Base-by-base conservation (phyloP, 2,888 invertebrate species). In the Aporophyla lueneburgensis region DNA sequence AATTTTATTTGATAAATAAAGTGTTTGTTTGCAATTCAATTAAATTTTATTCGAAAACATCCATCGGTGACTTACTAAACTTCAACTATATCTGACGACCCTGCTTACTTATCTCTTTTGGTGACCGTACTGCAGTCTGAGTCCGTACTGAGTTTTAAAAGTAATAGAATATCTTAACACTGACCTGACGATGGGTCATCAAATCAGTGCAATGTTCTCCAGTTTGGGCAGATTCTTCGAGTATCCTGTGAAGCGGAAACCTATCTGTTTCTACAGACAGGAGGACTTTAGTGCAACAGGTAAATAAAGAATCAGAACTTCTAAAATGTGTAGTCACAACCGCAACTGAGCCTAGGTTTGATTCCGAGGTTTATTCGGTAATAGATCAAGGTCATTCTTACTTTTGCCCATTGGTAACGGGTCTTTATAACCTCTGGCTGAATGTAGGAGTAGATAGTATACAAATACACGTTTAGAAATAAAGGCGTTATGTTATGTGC, bases 241-340 rank as follows among this genome's bases (percentile, higher is more conserved):
- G 86, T 97, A 97, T 86, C 97, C 97, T 1, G 97, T 97, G 54
- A 97, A 97, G 87, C 94, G 97, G 78, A 97, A 97, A 93, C 97
- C 97, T 0, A 97, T 97, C 75, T 97, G 97, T 87, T 97, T 97
- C 81, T 97, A 97, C 78, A 92, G 97, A 43, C 97, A 97, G 85
- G 97, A 97, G 86, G 97, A 97, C 87, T 97, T 97, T 63, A 96
- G 97, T 24, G 97, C 97, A 2, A 97, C 97, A 72, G 97, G 97
- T 96, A 76, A 46, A 2, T 12, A 24, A 16, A 33, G 21, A 10
- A 54, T 33, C 12, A 0, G n/a, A 49, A 40, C 27, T 27, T 16
- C 4, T 7, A 6, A 24, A 53, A 43, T 27, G 7, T 21, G 58
- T 14, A 12, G n/a, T 56, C 12, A 12, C n/a, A 33, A 54, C 33